Evolutionary conservation across 2,797 vertebrate species (phyloP).

Genomic region (Amniataba percoides): DNA sequence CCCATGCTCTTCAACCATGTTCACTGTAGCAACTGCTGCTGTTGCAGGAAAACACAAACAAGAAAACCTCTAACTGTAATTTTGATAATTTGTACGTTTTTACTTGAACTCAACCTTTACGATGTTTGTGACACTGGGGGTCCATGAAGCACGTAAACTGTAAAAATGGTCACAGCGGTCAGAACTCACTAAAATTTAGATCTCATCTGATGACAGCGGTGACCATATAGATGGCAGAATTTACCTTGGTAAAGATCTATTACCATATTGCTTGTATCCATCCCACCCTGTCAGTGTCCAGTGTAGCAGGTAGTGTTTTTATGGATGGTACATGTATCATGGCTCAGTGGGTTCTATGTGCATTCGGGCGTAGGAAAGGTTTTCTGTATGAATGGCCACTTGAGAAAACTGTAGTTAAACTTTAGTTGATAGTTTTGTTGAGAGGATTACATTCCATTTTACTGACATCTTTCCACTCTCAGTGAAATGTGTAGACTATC

Average conservation of each 20-base stretch:
- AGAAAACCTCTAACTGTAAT: constrained; percentile 53
- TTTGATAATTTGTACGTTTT: constrained; percentile 71
- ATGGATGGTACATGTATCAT: constrained; percentile 67
- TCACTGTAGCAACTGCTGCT: constrained; percentile 66
- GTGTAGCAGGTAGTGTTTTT: constrained; percentile 59
- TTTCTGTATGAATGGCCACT: constrained; percentile 60
- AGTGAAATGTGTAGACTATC: constrained; percentile 86
- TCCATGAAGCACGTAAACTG: constrained; percentile 38
- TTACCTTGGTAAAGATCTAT: constrained; percentile 38
- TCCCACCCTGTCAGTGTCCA: constrained; percentile 55
- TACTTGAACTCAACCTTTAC: constrained; percentile 71
- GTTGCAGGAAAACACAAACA: constrained; percentile 60
- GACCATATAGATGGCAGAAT: constrained; percentile 36
- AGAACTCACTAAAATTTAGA: constrained; percentile 28
- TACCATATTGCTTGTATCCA: constrained; percentile 52
- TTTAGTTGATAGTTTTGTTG: constrained; percentile 51
- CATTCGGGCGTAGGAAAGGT: constrained; percentile 43
- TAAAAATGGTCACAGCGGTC: constrained; percentile 25
- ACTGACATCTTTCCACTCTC: constrained; percentile 60
- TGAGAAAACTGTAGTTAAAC: constrained; percentile 51
- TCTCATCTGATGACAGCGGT: constrained; percentile 28
- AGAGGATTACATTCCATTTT: constrained; percentile 91
- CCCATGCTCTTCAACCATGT: constrained; percentile 48
- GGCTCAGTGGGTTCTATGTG: constrained; percentile 61
- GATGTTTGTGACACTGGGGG: constrained; percentile 52